Percentiles rank a stretch among this genome's conserved stretches.
These are phyloP conservation scores for Euphysa ruthae DNA, from an alignment of 30 jellyfish, hydroid and myxozoan genomes.

Conservation along the genomic window DNA sequence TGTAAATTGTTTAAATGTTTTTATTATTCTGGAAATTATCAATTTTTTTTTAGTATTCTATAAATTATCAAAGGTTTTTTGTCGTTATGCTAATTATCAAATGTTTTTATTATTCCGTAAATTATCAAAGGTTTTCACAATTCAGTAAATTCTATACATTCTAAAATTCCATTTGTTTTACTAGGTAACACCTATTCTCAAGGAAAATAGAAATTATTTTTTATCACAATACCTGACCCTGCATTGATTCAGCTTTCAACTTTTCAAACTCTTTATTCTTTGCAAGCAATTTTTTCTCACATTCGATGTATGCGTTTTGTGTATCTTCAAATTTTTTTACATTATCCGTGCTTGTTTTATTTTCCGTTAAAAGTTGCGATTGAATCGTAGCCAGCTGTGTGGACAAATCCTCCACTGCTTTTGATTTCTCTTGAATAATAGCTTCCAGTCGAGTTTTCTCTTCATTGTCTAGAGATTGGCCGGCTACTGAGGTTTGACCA, in stretches of 20 bases:
- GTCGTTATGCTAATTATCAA: no score
- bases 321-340: neutral
- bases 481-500: conserved; percentile 9
- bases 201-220: no score
- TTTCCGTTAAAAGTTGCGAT: neutral
- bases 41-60: no score
- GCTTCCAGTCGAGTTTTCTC: conserved; percentile 40
- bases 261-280: conserved; percentile 1
- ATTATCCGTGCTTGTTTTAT: conserved; percentile 2
- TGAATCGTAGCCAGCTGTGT: conserved; percentile 17
- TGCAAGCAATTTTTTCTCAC: conserved; percentile 8
- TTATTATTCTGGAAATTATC: no score
- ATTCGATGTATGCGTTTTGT: neutral
- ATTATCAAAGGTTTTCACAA: no score
- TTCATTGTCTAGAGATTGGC: conserved; percentile 31
- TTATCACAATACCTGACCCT: neutral
- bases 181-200: no score
- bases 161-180: no score
- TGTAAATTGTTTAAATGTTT: no score
- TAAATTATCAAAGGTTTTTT: no score
- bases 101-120: no score
- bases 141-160: no score
- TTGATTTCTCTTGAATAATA: conserved; percentile 16
- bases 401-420: conserved; percentile 34
- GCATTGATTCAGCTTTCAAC: neutral